Base-by-base conservation (phyloP, 2,888 invertebrate genomes). In the Heliothis peltigera region DNA sequence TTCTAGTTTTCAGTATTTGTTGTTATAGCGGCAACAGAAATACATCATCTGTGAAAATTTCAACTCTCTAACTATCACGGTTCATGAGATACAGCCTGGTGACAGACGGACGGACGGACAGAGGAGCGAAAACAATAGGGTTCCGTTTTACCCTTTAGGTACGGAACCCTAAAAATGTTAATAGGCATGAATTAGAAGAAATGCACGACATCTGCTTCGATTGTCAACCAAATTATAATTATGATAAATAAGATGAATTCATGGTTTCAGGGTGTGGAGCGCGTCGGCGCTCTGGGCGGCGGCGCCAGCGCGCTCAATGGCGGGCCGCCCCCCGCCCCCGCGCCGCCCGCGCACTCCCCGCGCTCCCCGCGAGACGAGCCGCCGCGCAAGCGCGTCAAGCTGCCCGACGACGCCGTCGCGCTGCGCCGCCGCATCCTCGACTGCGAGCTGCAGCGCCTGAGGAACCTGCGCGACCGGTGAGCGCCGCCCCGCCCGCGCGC, bases 361-460 rank as follows among this genome's bases (percentile, higher is more conserved):
- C 87, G 85, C 48, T 90, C 89, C 87, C 91, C 79, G 71, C 77
- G 79, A 64, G 87, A 86, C 51, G 91, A 90, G 86, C 92, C 92
- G 83, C 91, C 92, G 56, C 89, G 89, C 71, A 91, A 92, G 84
- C 88, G 88, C 49, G 80, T 84, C 75, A 87, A 87, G 81, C 79
- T 86, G 69, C 76, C 69, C 52, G 87, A 86, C 66, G 92, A 89
- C 60, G 84, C 82, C 63, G 77, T 86, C 57, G 81, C 95, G 68
- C 95, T 96, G 84, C 95, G 97, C 68, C 96, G 96, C 82, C 96
- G 96, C 77, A 96, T 97, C 69, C 96, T 97, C 87, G 97, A 97
- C 87, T 96, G 97, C 87, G 96, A 97, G 87, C 96, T 96, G 90
- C 96, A 96, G 81, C 95, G 96, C 35, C 96, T 97, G 91, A 96